A percentile compares a stretch with the other conserved stretches of the same genome.
These are phyloP conservation scores for Rhinatrema bivittatum DNA, from an alignment of 2,797 vertebrate species.

Conservation along the genomic window DNA sequence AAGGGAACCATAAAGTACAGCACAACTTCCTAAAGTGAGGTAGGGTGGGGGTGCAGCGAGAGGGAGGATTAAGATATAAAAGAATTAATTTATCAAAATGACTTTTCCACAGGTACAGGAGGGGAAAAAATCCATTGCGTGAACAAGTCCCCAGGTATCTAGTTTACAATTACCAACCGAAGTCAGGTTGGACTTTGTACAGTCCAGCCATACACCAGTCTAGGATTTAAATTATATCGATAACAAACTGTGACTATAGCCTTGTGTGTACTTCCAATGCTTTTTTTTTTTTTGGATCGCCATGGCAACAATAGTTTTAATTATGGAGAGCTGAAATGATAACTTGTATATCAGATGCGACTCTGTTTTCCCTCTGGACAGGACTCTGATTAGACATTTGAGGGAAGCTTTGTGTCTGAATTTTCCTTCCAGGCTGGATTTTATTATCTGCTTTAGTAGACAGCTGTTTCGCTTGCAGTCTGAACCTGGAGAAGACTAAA, in stretches of 20 bases:
- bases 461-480: constrained; percentile 8
- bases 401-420: constrained; percentile 21
- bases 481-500: constrained; percentile 11
- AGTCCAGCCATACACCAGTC: neutral
- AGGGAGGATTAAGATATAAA: too few species aligned
- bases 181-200: constrained; percentile 18
- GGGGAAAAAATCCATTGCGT: neutral
- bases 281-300: constrained; percentile 34
- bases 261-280: neutral
- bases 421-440: constrained; percentile 38
- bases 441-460: constrained; percentile 31
- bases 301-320: constrained; percentile 50
- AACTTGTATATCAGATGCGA: constrained; percentile 42
- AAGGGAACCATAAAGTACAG: too few species aligned
- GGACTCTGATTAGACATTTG: constrained; percentile 34
- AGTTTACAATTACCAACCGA: neutral
- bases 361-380: constrained; percentile 39
- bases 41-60: too few species aligned
- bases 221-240: constrained; percentile 10
- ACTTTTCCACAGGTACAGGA: neutral
- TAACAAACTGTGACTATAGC: constrained; percentile 18
- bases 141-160: too few species aligned
- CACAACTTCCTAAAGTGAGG: too few species aligned
- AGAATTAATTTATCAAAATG: neutral
- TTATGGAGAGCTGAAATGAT: constrained; percentile 35